Conservation (phyloP, 2,113 vertebrate genomes). For the Nibea albiflora region DNA sequence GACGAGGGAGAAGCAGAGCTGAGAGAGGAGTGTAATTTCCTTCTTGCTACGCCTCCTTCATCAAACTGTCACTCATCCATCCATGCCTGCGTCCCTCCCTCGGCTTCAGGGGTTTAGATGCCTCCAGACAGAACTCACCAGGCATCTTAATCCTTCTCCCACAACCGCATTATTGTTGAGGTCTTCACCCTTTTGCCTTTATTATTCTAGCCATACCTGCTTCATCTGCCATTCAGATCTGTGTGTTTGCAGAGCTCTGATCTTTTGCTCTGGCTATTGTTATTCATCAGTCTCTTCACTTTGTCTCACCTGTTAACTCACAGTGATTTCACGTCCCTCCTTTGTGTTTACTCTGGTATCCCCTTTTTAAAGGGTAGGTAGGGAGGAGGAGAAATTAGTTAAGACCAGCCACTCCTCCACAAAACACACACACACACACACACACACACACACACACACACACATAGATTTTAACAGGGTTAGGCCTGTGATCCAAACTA, state of each 20-base stretch:
- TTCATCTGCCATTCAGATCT: neutral
- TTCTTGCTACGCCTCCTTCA: conserved; percentile 78
- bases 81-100: conserved; percentile 42
- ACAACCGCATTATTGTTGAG: conserved; percentile 1
- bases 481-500: conserved; percentile 43
- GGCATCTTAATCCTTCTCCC: conserved; percentile 54
- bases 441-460: neutral
- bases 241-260: neutral
- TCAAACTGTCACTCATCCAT: conserved; percentile 82
- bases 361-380: neutral
- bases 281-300: neutral
- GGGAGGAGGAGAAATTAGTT: neutral
- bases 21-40: conserved; percentile 80
- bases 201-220: conserved; percentile 1
- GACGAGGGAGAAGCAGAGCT: conserved; percentile 4
- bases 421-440: neutral
- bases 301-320: neutral
- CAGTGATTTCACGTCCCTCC: neutral
- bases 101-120: conserved; percentile 50
- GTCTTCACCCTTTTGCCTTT: neutral
- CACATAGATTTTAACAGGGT: conserved; percentile 16
- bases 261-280: conserved; percentile 11
- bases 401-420: conserved; percentile 1
- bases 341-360: conserved; percentile 17
- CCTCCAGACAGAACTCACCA: conserved; percentile 53